A percentile compares a stretch with the other conserved stretches of the same genome.
These are phyloP conservation scores for Heliconius nattereri DNA, from an alignment of 1,140 invertebrate genomes.

Conservation along the genomic window DNA sequence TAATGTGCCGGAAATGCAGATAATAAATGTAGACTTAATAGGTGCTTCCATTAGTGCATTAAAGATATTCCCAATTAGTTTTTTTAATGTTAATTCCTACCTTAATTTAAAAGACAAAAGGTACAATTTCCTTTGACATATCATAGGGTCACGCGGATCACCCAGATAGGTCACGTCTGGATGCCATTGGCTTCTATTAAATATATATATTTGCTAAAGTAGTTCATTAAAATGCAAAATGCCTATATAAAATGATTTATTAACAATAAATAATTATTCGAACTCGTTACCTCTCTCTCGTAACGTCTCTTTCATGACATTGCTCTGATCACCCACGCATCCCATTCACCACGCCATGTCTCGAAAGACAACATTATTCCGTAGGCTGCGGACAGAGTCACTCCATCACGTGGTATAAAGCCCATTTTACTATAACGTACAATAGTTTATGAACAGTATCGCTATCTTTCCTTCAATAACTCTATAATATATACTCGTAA, in stretches of 20 bases:
- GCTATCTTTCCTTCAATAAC: not conserved
- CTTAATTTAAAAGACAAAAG: not conserved
- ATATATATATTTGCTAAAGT: not conserved
- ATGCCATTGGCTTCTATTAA: not conserved
- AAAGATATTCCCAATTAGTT: slow-evolving; percentile 41
- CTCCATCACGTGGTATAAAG: too few relatives aligned
- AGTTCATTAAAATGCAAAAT: too few relatives aligned
- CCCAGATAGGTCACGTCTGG: slow-evolving; percentile 26
- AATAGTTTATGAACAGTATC: not conserved
- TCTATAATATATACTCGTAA: not conserved
- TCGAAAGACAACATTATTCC: too few relatives aligned
- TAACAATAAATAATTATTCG: too few relatives aligned
- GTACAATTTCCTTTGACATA: not conserved
- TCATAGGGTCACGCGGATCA: slow-evolving; percentile 14
- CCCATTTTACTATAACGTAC: too few relatives aligned
- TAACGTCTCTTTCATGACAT: too few relatives aligned
- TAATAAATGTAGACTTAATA: not conserved
- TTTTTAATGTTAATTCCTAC: too few relatives aligned
- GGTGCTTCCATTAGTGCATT: slow-evolving; percentile 40
- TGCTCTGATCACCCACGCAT: too few relatives aligned
- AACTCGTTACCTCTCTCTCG: too few relatives aligned
- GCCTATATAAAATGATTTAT: too few relatives aligned
- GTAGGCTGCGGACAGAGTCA: too few relatives aligned
- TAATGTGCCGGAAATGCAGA: not conserved
- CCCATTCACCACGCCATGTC: too few relatives aligned